Percentiles rank a stretch among this genome's conserved stretches.
These are phyloP conservation scores for Monoplex corrugatus DNA, from an alignment of 2,888 invertebrate genomes.

Conservation along the genomic window DNA sequence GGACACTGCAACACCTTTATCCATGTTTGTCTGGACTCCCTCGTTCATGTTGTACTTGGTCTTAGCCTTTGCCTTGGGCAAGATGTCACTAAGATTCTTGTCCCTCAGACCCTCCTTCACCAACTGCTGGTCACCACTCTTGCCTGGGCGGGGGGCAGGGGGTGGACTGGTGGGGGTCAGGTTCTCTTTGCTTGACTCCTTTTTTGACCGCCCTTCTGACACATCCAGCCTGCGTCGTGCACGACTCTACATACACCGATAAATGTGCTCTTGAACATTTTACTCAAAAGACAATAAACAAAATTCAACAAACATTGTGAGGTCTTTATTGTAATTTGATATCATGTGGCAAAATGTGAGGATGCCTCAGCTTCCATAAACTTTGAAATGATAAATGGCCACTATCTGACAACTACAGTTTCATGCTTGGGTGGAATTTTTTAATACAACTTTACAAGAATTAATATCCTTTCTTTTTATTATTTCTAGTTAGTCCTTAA, in stretches of 20 bases:
- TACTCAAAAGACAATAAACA: too few relatives aligned
- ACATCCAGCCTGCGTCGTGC: background rate
- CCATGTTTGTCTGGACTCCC: constrained; percentile 75
- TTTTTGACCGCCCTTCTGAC: background rate
- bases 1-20: constrained; percentile 71
- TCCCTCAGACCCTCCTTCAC: constrained; percentile 56
- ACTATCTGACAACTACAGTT: too few relatives aligned
- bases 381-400: too few relatives aligned
- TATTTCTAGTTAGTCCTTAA: too few relatives aligned
- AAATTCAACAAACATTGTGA: too few relatives aligned
- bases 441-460: too few relatives aligned
- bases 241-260: background rate
- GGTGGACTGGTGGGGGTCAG: constrained; percentile 43
- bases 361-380: too few relatives aligned
- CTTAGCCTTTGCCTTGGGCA: constrained; percentile 38
- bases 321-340: too few relatives aligned
- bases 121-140: background rate
- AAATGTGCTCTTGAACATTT: too few relatives aligned
- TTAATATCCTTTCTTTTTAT: too few relatives aligned
- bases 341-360: too few relatives aligned
- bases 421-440: too few relatives aligned
- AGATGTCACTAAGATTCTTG: constrained; percentile 60
- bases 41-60: constrained; percentile 68
- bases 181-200: constrained; percentile 8
- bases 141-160: constrained; percentile 31